Evolutionary conservation across 2,797 vertebrate species (phyloP).

Genomic region (Meda fulgida): DNA sequence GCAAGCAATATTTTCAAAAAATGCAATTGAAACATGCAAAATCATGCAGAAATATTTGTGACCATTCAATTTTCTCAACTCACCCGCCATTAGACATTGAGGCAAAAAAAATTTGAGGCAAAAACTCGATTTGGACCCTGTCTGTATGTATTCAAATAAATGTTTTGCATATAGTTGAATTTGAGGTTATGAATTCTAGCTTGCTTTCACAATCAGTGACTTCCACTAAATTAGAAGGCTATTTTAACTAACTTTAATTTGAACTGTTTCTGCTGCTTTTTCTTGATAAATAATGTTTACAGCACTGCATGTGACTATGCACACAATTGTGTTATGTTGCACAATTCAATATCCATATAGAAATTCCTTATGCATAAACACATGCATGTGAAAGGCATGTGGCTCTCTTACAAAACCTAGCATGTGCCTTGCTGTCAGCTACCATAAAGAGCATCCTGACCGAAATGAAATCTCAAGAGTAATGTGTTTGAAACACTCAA

Average conservation of each 20-base stretch:
- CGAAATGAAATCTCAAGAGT: neutral
- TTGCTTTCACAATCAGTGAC: neutral
- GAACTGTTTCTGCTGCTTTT: neutral
- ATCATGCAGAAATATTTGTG: too few relatives aligned
- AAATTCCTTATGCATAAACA: neutral
- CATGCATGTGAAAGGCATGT: neutral
- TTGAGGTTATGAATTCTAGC: slow-evolving; percentile 3
- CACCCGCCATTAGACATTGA: too few relatives aligned
- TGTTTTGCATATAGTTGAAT: neutral
- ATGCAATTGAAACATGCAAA: too few relatives aligned
- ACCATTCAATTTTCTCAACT: too few relatives aligned
- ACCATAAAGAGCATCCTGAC: neutral
- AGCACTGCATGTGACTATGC: neutral
- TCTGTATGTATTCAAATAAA: too few relatives aligned
- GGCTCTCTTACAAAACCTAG: neutral
- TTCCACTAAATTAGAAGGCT: slow-evolving; percentile 9
- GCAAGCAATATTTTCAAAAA: too few relatives aligned
- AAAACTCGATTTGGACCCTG: too few relatives aligned
- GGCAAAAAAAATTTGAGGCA: too few relatives aligned
- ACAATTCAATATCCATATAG: neutral
- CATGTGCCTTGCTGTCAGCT: neutral
- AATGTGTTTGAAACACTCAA: neutral
- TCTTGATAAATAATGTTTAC: slow-evolving; percentile 18
- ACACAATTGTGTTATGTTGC: too few relatives aligned
- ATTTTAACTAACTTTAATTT: neutral